Evolutionary conservation across 2,888 invertebrate genomes (phyloP).

Genomic region (Subacronicta megacephala): DNA sequence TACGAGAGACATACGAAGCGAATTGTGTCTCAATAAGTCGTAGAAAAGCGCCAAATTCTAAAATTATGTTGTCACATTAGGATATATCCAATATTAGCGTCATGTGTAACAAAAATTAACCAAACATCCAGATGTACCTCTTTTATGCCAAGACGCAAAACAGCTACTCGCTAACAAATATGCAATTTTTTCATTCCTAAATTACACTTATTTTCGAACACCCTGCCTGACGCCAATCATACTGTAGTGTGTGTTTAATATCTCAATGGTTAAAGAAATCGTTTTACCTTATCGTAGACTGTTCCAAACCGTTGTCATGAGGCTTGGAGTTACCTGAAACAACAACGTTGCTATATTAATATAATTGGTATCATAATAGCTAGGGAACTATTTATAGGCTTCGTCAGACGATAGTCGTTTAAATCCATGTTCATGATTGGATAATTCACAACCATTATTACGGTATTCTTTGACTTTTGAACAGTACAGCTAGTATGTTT

Average conservation of each 20-base stretch:
- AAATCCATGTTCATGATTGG: slow-evolving; percentile 32
- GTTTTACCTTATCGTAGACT: slow-evolving; percentile 20
- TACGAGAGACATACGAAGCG: no score
- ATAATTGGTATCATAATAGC: slow-evolving; percentile 39
- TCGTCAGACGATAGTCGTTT: slow-evolving; percentile 9
- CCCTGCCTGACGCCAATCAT: no score
- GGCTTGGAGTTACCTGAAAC: slow-evolving; percentile 12
- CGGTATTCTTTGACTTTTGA: slow-evolving; percentile 31
- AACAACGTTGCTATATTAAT: slow-evolving; percentile 39
- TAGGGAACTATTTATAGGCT: slow-evolving; percentile 30
- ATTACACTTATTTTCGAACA: no score
- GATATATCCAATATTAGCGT: no score
- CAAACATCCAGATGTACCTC: no score
- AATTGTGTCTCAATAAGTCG: not conserved
- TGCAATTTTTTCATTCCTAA: no score
- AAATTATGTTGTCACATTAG: no score
- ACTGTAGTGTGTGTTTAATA: not conserved
- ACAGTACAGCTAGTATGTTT: no score
- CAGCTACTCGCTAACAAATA: no score
- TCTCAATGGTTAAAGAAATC: slow-evolving; percentile 14
- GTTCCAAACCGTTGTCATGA: slow-evolving; percentile 30
- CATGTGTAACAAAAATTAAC: no score
- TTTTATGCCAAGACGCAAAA: no score
- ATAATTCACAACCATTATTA: slow-evolving; percentile 47
- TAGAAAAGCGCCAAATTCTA: no score